Conservation (phyloP, 2,888 invertebrate genomes). For the Leptinotarsa rubiginosa region DNA sequence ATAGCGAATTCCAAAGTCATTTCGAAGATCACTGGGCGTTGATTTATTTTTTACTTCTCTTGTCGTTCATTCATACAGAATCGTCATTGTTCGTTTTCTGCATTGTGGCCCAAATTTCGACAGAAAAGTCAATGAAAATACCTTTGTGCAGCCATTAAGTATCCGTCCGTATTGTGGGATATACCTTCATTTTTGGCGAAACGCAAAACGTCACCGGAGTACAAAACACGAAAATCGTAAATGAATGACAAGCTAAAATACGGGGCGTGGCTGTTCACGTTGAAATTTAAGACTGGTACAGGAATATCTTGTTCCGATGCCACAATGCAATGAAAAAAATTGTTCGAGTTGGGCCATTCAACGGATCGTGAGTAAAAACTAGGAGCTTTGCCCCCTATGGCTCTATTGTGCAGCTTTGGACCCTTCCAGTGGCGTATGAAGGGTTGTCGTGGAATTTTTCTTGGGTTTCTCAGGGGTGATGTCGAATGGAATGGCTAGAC, state of each 20-base stretch:
- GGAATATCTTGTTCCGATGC: constrained; percentile 65
- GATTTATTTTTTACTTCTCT: constrained; percentile 20
- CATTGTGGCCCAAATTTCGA: constrained; percentile 26
- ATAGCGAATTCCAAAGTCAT: background rate
- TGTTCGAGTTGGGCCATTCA: constrained; percentile 64
- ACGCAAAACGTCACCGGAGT: constrained; percentile 57
- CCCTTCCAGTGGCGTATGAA: constrained; percentile 36
- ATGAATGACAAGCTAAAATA: constrained; percentile 64
- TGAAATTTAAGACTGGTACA: constrained; percentile 65
- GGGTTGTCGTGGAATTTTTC: background rate
- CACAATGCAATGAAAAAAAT: constrained; percentile 62
- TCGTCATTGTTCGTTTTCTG: constrained; percentile 14
- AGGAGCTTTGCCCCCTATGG: constrained; percentile 64
- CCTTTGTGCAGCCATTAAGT: constrained; percentile 33
- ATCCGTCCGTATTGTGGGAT: constrained; percentile 27
- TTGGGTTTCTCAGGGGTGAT: background rate
- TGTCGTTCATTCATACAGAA: constrained; percentile 21
- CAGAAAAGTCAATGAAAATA: constrained; percentile 41
- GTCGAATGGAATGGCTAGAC: background rate
- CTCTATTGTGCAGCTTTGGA: constrained; percentile 58
- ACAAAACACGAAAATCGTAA: constrained; percentile 59
- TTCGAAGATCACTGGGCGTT: constrained; percentile 15
- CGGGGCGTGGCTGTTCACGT: constrained; percentile 61
- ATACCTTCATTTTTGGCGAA: constrained; percentile 33
- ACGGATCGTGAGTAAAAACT: constrained; percentile 64